phyloP scores from a whole-genome alignment of 2,797 vertebrate species.

The Notamacropus eugenii region DNA sequence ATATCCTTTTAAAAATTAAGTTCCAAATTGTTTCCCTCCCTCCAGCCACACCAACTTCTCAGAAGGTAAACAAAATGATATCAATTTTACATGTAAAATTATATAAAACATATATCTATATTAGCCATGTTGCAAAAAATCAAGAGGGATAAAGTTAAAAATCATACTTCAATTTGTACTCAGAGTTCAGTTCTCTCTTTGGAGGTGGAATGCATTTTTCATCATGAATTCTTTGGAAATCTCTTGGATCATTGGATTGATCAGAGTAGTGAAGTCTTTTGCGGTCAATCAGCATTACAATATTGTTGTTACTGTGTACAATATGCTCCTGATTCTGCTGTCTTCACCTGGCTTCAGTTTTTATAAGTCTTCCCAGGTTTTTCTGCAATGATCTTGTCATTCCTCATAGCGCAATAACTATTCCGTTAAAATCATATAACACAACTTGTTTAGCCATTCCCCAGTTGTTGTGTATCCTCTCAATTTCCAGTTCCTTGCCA shows the following conservation, averaged over 20 bases:
- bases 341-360: not conserved
- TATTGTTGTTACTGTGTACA: not conserved
- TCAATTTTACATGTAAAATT: not conserved
- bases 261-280: not conserved
- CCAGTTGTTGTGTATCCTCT: not conserved
- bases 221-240: not conserved
- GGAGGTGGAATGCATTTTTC: not conserved
- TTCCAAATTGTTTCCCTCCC: not conserved
- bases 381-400: not conserved
- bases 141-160: not conserved
- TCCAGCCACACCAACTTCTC: not conserved
- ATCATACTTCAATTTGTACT: not conserved
- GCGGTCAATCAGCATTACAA: not conserved
- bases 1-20: not conserved
- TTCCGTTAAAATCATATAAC: not conserved
- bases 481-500: not conserved
- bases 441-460: not conserved
- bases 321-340: not conserved
- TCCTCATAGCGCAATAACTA: not conserved
- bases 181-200: not conserved
- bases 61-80: not conserved
- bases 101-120: not conserved
- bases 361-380: not conserved
- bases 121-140: not conserved
- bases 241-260: not conserved